Evolutionary conservation across 2,113 vertebrate genomes (phyloP).

Genomic region (Actinemys pallida): DNA sequence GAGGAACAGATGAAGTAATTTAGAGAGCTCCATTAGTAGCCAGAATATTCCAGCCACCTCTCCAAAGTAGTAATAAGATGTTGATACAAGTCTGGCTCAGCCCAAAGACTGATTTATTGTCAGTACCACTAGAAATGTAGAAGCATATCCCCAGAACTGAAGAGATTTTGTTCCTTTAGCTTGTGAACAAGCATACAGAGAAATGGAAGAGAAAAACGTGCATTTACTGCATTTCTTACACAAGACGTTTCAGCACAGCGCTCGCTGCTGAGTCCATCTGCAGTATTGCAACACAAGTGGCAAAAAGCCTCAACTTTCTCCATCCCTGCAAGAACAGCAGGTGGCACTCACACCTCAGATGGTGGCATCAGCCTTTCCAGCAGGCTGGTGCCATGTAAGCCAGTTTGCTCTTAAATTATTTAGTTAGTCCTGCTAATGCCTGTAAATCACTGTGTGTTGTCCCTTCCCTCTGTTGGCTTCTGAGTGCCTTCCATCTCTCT

Average conservation of each 20-base stretch:
- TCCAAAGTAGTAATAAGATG: not conserved
- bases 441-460: not conserved
- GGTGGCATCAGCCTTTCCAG: not conserved
- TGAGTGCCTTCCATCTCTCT: not conserved
- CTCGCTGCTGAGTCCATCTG: rapidly evolving
- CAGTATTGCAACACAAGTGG: not conserved
- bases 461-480: not conserved
- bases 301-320: not conserved
- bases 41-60: not conserved
- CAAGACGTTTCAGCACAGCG: not conserved
- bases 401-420: not conserved
- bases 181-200: not conserved
- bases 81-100: not conserved
- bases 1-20: slow-evolving; percentile 20
- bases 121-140: not conserved
- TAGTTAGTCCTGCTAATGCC: not conserved
- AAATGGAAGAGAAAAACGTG: not conserved
- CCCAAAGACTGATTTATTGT: not conserved
- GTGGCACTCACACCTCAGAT: not conserved
- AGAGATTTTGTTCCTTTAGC: not conserved
- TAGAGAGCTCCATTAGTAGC: not conserved
- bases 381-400: not conserved
- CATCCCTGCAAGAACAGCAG: not conserved
- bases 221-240: not conserved
- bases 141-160: not conserved